Evolutionary conservation across 2,797 vertebrate species (phyloP).

Genomic region (Ctenosaura bakeri): DNA sequence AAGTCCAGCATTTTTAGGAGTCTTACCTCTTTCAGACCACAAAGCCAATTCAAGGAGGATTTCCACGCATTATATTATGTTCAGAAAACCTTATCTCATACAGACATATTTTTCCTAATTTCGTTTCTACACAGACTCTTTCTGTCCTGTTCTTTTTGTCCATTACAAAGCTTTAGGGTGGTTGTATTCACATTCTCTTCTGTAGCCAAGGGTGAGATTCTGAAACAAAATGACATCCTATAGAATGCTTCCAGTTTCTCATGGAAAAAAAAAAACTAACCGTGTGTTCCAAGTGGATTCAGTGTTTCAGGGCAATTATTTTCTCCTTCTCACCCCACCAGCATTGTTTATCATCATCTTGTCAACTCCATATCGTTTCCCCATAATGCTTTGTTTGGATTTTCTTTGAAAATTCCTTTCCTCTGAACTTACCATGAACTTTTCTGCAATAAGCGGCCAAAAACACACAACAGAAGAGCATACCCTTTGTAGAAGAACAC

Average conservation of each 20-base stretch:
- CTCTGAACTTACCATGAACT: slow-evolving; percentile 83
- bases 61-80: slow-evolving; percentile 83
- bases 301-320: slow-evolving; percentile 78
- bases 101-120: slow-evolving; percentile 77
- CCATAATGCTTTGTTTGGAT: slow-evolving; percentile 75
- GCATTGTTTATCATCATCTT: slow-evolving; percentile 78
- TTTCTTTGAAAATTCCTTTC: slow-evolving; percentile 84
- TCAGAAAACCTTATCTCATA: slow-evolving; percentile 81
- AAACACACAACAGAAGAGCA: slow-evolving; percentile 64
- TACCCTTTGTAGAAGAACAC: slow-evolving; percentile 51
- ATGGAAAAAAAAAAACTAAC: slow-evolving; percentile 53
- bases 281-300: slow-evolving; percentile 68
- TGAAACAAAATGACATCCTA: slow-evolving; percentile 69
- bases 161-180: slow-evolving; percentile 57
- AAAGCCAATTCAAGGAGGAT: slow-evolving; percentile 80
- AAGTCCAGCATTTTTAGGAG: slow-evolving; percentile 71
- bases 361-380: slow-evolving; percentile 77
- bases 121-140: slow-evolving; percentile 55
- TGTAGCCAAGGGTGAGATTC: slow-evolving; percentile 66
- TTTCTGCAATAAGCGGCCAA: slow-evolving; percentile 63
- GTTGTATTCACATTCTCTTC: slow-evolving; percentile 63
- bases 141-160: slow-evolving; percentile 29
- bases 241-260: slow-evolving; percentile 65
- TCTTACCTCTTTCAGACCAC: slow-evolving; percentile 77
- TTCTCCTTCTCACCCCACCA: slow-evolving; percentile 27